Base-by-base conservation (phyloP, 2,113 vertebrate species). In the Psilopsiagon aymara region DNA sequence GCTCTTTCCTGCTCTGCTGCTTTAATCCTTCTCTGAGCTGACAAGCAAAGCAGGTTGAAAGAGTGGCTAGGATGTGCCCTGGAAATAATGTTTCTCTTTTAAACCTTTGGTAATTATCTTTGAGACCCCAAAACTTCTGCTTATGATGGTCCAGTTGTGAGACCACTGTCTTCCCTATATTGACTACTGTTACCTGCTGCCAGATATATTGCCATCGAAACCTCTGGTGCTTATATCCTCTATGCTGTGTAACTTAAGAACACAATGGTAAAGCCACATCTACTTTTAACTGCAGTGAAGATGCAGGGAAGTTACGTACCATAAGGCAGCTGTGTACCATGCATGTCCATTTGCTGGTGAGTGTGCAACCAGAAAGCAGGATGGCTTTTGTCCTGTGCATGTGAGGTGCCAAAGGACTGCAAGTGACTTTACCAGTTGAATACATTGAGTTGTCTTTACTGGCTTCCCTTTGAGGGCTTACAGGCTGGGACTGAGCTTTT, bases 281-380 rank as follows among this genome's bases (percentile, higher is more conserved):
- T 19, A 4, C 17, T 79, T 79, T 6, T 79, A 29, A 3, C 5
- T 11, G 71, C 82, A 52, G 39, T 14, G 13, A 43, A 2, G 27
- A 3, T 20, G 25, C 17, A 47, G 66, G 13, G 33, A 20, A 29
- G 9, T 23, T 51, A 17, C 7, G 47, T 24, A 5, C 39, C 25
- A 7, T 6, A 5, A 17, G 39, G 44, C 66, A 75, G 1, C 19
- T 10, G 6, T 0, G 1, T n/a, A 39, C 43, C 12, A 1, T 4
- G 35, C 6, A 3, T 28, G 17, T 5, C 78, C 28, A 8, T 23
- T n/a, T 33, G 21, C 70, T 81, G 79, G 47, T 7, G 15, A 11
- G 13, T 13, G 23, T 18, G 24, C 57, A 41, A 18, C 24, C 44
- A 31, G 64, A 11, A 35, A 52, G 21, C 19, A 35, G 49, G 49